Evolutionary conservation across 2,113 vertebrate genomes (phyloP).

Genomic region (Ahaetulla prasina): DNA sequence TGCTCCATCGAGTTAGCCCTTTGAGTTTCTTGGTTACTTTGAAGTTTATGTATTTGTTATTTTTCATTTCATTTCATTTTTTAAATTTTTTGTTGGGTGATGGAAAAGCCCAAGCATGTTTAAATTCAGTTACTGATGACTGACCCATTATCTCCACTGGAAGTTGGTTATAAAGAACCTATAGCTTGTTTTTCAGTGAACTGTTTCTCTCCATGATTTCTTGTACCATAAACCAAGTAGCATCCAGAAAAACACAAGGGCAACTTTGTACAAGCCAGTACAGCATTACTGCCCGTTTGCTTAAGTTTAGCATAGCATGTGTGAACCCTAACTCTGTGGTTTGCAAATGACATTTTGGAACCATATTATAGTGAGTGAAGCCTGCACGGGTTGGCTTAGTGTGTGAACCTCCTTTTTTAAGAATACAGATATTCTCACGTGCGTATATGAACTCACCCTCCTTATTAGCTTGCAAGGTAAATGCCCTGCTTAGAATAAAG

Average conservation of each 20-base stretch:
- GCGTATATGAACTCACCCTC: not conserved
- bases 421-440: not conserved
- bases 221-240: not conserved
- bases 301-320: not conserved
- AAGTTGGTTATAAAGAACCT: not conserved
- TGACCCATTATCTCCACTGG: not conserved
- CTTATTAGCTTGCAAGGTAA: not conserved
- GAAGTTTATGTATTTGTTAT: no score
- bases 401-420: not conserved
- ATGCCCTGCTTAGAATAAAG: not conserved
- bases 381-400: not conserved
- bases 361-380: not conserved
- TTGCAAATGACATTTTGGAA: not conserved
- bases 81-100: not conserved
- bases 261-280: not conserved
- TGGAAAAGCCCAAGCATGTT: no score
- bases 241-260: not conserved
- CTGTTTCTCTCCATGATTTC: not conserved
- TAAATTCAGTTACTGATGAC: not conserved
- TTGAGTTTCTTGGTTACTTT: no score
- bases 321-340: not conserved
- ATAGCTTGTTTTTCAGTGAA: not conserved
- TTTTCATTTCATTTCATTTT: no score
- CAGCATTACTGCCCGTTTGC: not conserved
- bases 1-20: no score